Conservation (phyloP, 2,797 vertebrate species). For the Acanthiza pusilla region DNA sequence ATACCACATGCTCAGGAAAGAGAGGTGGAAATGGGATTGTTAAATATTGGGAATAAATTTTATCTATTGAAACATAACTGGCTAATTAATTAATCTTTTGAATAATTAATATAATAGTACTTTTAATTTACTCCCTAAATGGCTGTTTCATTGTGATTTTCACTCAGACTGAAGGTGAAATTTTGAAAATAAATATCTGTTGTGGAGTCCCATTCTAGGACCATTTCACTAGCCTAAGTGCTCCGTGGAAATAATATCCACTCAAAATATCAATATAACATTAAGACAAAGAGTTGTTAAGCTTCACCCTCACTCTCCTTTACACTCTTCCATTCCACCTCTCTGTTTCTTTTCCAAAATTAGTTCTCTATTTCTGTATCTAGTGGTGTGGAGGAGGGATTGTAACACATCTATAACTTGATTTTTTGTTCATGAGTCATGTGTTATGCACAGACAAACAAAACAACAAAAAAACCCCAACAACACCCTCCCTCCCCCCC, state of each 20-base stretch:
- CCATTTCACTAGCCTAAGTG: neutral
- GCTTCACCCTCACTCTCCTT: neutral
- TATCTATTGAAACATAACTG: neutral
- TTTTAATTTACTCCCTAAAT: neutral
- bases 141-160: neutral
- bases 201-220: neutral
- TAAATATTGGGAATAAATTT: neutral
- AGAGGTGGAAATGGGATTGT: neutral
- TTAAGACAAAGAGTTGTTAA: neutral
- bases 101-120: neutral
- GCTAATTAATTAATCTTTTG: neutral
- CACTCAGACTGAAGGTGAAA: neutral
- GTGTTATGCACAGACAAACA: neutral
- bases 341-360: neutral
- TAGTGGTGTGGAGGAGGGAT: rapidly evolving
- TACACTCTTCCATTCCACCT: neutral
- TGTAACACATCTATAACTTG: neutral
- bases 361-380: neutral
- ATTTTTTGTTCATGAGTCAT: neutral
- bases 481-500: neutral
- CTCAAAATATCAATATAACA: neutral
- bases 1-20: neutral
- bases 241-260: neutral
- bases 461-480: neutral
- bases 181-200: neutral